Evolutionary conservation across 2,113 vertebrate genomes (phyloP), one percentile per base, ranked within the genome.

Genomic region (Tangachromis dhanisi): DNA sequence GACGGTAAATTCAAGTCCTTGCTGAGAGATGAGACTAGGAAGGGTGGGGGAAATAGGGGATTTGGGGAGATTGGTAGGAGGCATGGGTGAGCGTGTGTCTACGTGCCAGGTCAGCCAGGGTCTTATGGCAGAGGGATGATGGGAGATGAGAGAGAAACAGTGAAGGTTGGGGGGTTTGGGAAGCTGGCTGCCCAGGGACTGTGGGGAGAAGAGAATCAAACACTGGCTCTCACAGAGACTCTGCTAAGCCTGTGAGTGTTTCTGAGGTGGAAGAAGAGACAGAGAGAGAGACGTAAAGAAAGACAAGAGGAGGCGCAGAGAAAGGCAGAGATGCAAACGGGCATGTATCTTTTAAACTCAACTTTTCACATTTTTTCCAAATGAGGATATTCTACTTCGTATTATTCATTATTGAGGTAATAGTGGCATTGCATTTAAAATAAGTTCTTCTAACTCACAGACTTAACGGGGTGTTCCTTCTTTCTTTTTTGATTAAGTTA

Each of bases 41-140:
- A 45, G 83, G 88, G 76, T 24, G 42, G 54, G 82, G 86, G 40
- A 81, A 78, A 38, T 31, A 33, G 16, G 85, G 91, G 90, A 86
- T 90, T 90, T 90, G 82, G 49, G 71, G 83, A 83, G 61, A 85
- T 6, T 63, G 84, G 61, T 87, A 87, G 80, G 88, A 86, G 85
- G 86, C 4, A 17, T 71, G 86, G 86, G 82, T 42, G 89, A 88
- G 80, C 92, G 55, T 89, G 94, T 92, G 90, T 68, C 91, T 92
- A 92, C 93, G 90, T 90, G 92, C 88, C 82, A 84, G 91, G 94
- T 95, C 94, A 94, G 79, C 53, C 85, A 91, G 95, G 91, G 91
- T 90, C 94, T 96, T 94, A 93, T 96, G 92, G 92, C 93, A 96
- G 89, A 88, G 68, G 85, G 78, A 81, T 88, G 79, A 71, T 80